These are phyloP conservation scores for Drosophila prolongata DNA, from an alignment of 2,888 invertebrate species.

Conservation along the genomic window DNA sequence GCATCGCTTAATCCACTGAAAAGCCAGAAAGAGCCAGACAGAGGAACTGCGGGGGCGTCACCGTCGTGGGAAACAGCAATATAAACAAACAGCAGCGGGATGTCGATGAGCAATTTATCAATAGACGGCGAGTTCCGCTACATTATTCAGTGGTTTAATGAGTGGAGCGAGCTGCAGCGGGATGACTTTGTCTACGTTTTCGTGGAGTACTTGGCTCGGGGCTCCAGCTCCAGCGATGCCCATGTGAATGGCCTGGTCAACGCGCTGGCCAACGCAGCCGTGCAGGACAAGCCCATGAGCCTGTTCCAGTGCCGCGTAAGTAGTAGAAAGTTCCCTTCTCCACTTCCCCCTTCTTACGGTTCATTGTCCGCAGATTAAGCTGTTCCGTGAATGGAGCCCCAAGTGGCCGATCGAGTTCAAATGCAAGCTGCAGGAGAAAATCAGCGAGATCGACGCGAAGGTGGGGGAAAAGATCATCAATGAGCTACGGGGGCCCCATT, in stretches of 20 bases:
- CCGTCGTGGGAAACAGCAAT: conserved; percentile 36
- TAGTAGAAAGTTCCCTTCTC: conserved; percentile 32
- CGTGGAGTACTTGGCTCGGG: conserved; percentile 86
- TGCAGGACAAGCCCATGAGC: conserved; percentile 91
- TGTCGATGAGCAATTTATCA: conserved; percentile 87
- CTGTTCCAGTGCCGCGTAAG: conserved; percentile 92
- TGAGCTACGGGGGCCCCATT: conserved; percentile 81
- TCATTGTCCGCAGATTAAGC: conserved; percentile 87
- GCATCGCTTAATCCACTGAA: conserved; percentile 17
- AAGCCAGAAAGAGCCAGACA: conserved; percentile 32
- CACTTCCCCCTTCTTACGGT: conserved; percentile 5
- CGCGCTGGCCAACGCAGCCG: conserved; percentile 88
- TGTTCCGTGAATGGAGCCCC: conserved; percentile 93
- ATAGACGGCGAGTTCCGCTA: conserved; percentile 92
- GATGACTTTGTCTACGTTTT: conserved; percentile 93
- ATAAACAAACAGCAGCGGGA: conserved; percentile 63
- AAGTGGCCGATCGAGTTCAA: conserved; percentile 91
- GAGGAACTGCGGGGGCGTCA: conserved; percentile 50
- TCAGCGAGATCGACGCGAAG: conserved; percentile 89
- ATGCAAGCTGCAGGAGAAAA: conserved; percentile 88
- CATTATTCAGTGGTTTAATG: conserved; percentile 93
- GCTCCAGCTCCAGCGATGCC: conserved; percentile 73
- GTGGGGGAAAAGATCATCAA: conserved; percentile 90
- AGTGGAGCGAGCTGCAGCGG: conserved; percentile 94
- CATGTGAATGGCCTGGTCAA: conserved; percentile 91